Conservation (phyloP, 2,888 invertebrate genomes). For the Blomia tropicalis region DNA sequence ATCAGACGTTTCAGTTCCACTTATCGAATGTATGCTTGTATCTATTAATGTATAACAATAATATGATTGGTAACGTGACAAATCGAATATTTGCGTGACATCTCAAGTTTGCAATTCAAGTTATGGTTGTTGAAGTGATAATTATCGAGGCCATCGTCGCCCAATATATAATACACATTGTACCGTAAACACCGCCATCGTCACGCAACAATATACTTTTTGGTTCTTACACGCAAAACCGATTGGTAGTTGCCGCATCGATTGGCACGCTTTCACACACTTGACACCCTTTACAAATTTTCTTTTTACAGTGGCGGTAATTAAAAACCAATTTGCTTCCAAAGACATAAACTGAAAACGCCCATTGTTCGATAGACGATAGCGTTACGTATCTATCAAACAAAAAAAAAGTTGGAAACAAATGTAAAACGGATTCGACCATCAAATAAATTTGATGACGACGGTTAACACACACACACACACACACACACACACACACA, state of each 20-base stretch:
- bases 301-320: slow-evolving; percentile 1
- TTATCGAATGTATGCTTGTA: no score
- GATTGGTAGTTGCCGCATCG: slow-evolving; percentile 15
- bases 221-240: not conserved
- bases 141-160: not conserved
- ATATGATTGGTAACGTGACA: not conserved
- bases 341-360: not conserved
- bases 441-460: no score
- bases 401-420: no score
- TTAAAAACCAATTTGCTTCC: slow-evolving; percentile 7
- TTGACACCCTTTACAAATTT: slow-evolving; percentile 13
- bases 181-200: no score
- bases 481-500: no score
- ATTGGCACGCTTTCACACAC: slow-evolving; percentile 14
- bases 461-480: no score
- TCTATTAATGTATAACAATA: not conserved
- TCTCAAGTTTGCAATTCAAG: slow-evolving; percentile 2
- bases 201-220: slow-evolving; percentile 11
- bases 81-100: slow-evolving; percentile 8
- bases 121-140: not conserved
- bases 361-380: no score
- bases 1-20: no score
- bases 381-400: no score
- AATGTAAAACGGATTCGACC: no score
- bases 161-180: no score